phyloP scores from a whole-genome alignment of 2,797 vertebrate species.

The Luscinia luscinia region DNA sequence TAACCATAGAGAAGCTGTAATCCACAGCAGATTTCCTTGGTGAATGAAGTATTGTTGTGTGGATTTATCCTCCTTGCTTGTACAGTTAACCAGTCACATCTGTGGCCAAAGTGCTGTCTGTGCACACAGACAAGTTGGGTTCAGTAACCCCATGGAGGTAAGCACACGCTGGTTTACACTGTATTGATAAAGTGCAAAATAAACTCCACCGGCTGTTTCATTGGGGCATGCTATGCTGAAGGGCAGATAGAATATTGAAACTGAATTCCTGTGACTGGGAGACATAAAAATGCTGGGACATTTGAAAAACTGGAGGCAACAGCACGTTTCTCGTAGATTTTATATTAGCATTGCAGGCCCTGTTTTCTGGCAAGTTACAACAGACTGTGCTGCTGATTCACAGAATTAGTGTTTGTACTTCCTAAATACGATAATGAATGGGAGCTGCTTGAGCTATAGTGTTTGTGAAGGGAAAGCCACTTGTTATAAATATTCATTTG shows the following conservation, averaged over 20 bases:
- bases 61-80: constrained; percentile 84
- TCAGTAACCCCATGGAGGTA: constrained; percentile 77
- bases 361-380: background rate
- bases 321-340: background rate
- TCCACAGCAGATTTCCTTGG: constrained; percentile 91
- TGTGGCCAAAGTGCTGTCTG: constrained; percentile 81
- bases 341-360: background rate
- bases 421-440: constrained; percentile 30
- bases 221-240: constrained; percentile 66
- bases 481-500: constrained; percentile 81
- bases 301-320: background rate
- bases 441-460: constrained; percentile 57
- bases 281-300: background rate
- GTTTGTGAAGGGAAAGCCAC: constrained; percentile 69
- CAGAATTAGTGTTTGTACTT: constrained; percentile 49
- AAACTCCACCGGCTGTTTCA: constrained; percentile 77
- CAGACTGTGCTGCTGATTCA: background rate
- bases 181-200: constrained; percentile 78
- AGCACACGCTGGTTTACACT: constrained; percentile 78
- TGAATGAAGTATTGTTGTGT: constrained; percentile 91
- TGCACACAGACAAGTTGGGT: constrained; percentile 80
- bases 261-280: background rate
- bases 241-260: constrained; percentile 27
- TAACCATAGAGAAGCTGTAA: constrained; percentile 89
- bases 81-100: constrained; percentile 90